Conservation (phyloP, 2,113 vertebrate species). For the Rhabdornis inornatus region DNA sequence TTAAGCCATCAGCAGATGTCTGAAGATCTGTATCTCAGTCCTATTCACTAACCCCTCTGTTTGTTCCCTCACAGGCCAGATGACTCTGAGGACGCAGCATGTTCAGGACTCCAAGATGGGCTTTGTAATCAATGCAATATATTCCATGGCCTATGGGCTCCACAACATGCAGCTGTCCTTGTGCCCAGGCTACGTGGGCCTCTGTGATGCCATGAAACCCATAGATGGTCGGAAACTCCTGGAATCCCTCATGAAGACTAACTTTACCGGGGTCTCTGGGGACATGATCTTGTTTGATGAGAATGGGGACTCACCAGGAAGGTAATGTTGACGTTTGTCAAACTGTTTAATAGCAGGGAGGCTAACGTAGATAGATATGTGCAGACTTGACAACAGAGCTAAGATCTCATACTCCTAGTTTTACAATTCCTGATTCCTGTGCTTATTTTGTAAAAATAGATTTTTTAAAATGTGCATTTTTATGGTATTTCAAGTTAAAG, state of each 20-base stretch:
- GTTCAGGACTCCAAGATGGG: conserved; percentile 99
- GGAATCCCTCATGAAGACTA: conserved; percentile 96
- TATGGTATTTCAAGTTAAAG: background rate
- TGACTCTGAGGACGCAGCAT: conserved; percentile 89
- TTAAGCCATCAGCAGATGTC: background rate
- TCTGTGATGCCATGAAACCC: conserved; percentile 94
- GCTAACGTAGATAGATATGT: fast-evolving
- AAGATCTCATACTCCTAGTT: background rate
- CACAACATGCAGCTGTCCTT: conserved; percentile 91
- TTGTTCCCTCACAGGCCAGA: conserved; percentile 76
- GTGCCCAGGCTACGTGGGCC: conserved; percentile 87
- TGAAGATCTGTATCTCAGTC: background rate
- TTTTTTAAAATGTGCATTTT: background rate
- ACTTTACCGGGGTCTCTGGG: conserved; percentile 93
- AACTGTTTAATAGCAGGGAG: background rate
- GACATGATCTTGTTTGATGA: conserved; percentile 94
- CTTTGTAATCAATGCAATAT: conserved; percentile 98
- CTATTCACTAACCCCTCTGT: background rate
- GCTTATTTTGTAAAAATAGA: background rate
- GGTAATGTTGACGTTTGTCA: conserved; percentile 69
- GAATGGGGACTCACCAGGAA: conserved; percentile 96
- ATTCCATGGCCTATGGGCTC: conserved; percentile 95
- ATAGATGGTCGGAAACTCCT: conserved; percentile 92
- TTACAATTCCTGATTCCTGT: background rate
- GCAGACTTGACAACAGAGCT: background rate